phyloP scores from a whole-genome alignment of 2,797 vertebrate species.

The Squalus acanthias region DNA sequence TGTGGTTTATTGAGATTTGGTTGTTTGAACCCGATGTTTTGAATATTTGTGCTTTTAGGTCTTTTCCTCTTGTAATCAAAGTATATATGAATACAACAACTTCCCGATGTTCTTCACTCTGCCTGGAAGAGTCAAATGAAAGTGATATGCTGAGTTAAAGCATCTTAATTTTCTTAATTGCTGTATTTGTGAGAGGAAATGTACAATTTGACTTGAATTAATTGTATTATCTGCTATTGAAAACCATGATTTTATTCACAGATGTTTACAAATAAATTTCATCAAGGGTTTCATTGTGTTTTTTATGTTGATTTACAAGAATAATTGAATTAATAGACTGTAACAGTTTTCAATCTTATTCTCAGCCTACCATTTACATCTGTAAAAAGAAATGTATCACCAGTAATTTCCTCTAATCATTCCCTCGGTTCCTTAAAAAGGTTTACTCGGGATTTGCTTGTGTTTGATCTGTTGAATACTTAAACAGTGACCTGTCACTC shows the following conservation, averaged over 20 bases:
- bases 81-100: neutral
- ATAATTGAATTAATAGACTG: neutral
- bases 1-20: neutral
- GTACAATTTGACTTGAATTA: conserved; percentile 46
- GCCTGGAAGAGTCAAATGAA: conserved; percentile 13
- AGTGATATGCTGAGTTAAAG: conserved; percentile 30
- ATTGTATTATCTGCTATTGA: conserved; percentile 50
- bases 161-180: conserved; percentile 39
- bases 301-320: neutral
- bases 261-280: conserved; percentile 56
- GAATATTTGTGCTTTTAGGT: conserved; percentile 3
- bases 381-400: neutral
- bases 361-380: neutral
- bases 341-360: neutral
- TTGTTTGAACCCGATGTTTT: neutral
- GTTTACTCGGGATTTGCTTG: neutral
- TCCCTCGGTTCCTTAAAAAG: neutral
- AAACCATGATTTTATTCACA: conserved; percentile 53
- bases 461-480: neutral
- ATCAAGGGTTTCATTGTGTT: conserved; percentile 13
- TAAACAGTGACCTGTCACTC: neutral
- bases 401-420: neutral
- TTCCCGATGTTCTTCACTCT: neutral
- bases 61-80: conserved; percentile 20
- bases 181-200: conserved; percentile 38